Evolutionary conservation across 2,888 invertebrate species (phyloP), one percentile per base, ranked within the genome.

Genomic region (Parnassius orleans): DNA sequence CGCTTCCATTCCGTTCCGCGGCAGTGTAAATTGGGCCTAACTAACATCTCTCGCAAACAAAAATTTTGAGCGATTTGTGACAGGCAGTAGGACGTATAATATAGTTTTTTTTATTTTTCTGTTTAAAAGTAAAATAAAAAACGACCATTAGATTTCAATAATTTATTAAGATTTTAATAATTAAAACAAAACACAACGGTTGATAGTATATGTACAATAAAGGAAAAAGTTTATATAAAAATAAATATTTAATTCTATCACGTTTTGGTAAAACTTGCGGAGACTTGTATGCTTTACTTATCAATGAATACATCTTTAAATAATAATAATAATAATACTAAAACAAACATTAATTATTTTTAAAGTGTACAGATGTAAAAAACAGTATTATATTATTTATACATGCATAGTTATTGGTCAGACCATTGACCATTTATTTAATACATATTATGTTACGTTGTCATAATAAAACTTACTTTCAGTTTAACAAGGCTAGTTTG

Each of bases 141-240:
- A 75, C 70, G 69, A 65, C 63, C 59, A 53, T 65, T 42, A 42
- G 10, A 57, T 48, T 43, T 58, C 24, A 14, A 59, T 62, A 50
- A 53, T 55, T 58, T 44, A 56, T 66, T 68, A 72, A 76, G 74
- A 75, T 80, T 82, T 78, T 76, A 86, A 84, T 83, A 81, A 83
- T 89, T 84, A 90, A 83, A 77, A 74, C 77, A 52, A 46, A 62
- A 15, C 54, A 44, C 77, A 76, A 73, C 68, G 65, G 69, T 68
- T 63, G 65, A 70, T 66, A 69, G 68, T 70, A 73, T 70, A 73
- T 33, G 33, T 72, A 74, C 68, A 69, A 69, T 73, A 74, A 74
- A 72, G 66, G 69, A 67, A 48, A 70, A 70, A 65, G 62, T 67
- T 61, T 65, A 65, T 65, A 66, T 66, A 69, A 67, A 68, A 72